Percentiles rank a stretch among this genome's conserved stretches.
These are phyloP conservation scores for Sarcophilus harrisii DNA, from an alignment of 2,797 vertebrate genomes.

Conservation along the genomic window DNA sequence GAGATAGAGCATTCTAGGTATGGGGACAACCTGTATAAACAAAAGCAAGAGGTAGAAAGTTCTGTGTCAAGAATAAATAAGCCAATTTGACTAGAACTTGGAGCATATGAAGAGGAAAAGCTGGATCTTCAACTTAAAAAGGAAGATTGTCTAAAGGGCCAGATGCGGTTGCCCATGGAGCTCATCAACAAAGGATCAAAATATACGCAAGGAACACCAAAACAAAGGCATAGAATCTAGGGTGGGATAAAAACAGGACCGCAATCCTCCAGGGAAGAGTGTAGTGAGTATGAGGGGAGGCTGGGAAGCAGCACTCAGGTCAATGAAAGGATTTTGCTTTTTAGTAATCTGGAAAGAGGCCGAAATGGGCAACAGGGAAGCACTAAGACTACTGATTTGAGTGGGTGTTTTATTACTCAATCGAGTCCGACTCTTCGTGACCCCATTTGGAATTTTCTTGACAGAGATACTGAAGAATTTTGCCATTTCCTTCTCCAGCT, in stretches of 20 bases:
- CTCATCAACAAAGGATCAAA: not conserved
- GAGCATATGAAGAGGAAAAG: not conserved
- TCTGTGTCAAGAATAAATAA: not conserved
- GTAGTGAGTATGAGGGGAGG: not conserved
- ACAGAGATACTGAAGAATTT: not conserved
- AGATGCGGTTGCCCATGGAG: not conserved
- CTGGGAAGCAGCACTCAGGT: not conserved
- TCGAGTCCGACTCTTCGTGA: not conserved
- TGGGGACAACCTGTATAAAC: not conserved
- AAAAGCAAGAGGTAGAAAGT: not conserved
- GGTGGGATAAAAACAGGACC: not conserved
- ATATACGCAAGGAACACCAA: not conserved
- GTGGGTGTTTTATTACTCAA: not conserved
- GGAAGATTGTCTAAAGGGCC: not conserved
- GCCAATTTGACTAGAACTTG: not conserved
- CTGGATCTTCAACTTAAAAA: not conserved
- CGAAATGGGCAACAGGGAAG: not conserved
- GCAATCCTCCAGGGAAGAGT: not conserved
- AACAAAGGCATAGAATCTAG: not conserved
- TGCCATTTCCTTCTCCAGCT: not conserved
- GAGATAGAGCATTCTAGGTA: not conserved
- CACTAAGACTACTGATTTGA: not conserved
- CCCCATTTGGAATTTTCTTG: not conserved
- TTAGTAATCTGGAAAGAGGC: not conserved
- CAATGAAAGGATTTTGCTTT: not conserved